Base-by-base conservation (phyloP, 2,797 vertebrate species). In the Eremophila alpestris region DNA sequence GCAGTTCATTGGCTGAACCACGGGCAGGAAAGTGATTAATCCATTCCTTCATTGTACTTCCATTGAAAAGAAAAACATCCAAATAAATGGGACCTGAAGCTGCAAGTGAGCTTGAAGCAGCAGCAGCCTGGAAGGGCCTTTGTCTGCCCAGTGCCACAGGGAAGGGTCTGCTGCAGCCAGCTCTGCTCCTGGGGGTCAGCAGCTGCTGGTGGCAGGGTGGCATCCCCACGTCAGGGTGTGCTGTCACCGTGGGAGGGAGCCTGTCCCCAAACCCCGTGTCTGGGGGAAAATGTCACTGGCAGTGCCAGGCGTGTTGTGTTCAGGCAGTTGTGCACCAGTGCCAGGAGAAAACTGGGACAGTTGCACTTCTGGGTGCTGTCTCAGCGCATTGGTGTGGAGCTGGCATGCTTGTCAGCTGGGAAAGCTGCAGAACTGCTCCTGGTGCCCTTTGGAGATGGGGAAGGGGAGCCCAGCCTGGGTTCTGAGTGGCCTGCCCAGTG, bases 361-460 rank as follows among this genome's bases (percentile, higher is more conserved):
- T 94, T 94, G 90, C 65, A 41, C 76, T 95, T 97, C 40, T 95
- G 94, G 94, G 83, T 95, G 85, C 91, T 94, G 60, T 96, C 93
- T 95, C 93, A 95, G 87, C 62, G 7, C 87, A 78, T 82, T 85
- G 84, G 59, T 14, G 73, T 67, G 81, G 74, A 92, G 79, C 91
- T 89, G 87, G 71, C 59, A 19, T 3, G 46, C 49, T 81, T 59
- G 60, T 76, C 5, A 54, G 36, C 65, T 92, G 69, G 60, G 54
- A 83, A 87, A 83, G 77, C 91, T 81, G 83, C 74, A 75, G 43
- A 75, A 69, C 52, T 78, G 80, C 43, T 83, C 51, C 67, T 83
- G 41, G 54, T 92, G 58, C 29, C 62, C 59, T 91, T 76, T 78
- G 78, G 56, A 56, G 82, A 76, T 23, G 23, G 45, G 59, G n/a